Percentiles rank a stretch among this genome's conserved stretches.
Conservation (phyloP, 2,113 vertebrate genomes). For the Etheostoma cragini region DNA sequence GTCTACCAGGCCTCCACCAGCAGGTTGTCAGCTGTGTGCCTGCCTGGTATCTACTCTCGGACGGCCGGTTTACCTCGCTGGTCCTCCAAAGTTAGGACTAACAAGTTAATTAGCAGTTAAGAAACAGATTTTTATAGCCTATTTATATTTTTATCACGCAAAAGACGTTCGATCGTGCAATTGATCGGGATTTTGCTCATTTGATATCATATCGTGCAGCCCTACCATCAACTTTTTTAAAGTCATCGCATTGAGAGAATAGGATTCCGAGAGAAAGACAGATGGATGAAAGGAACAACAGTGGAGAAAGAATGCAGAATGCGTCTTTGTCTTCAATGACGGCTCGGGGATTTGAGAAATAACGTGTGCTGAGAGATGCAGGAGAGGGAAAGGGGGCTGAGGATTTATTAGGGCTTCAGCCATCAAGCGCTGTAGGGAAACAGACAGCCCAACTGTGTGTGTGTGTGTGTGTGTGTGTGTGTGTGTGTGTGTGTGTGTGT, state of each 20-base stretch:
- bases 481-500: no score
- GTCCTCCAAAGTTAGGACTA: no score
- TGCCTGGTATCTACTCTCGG: no score
- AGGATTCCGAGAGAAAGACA: neutral
- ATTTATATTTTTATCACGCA: no score
- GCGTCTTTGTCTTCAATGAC: slow-evolving; percentile 61
- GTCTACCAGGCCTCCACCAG: no score
- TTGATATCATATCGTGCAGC: no score
- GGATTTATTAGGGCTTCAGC: slow-evolving; percentile 72
- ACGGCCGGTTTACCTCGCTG: no score
- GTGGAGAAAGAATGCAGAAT: slow-evolving; percentile 66
- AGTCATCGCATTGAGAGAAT: slow-evolving; percentile 25
- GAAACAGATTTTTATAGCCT: no score
- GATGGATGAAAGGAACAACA: slow-evolving; percentile 30
- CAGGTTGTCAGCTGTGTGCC: no score
- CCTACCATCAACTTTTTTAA: slow-evolving; percentile 16
- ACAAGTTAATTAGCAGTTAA: no score
- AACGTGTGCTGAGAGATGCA: slow-evolving; percentile 76
- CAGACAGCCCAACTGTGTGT: slow-evolving; percentile 44
- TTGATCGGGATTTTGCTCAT: no score
- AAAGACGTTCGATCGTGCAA: no score
- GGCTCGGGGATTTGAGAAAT: slow-evolving; percentile 72
- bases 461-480: neutral
- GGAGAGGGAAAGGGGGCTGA: slow-evolving; percentile 45
- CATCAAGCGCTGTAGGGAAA: slow-evolving; percentile 54